A percentile compares a stretch with the other conserved stretches of the same genome.
These are phyloP conservation scores for Ataeniobius toweri DNA, from an alignment of 2,797 vertebrate genomes.

Conservation along the genomic window DNA sequence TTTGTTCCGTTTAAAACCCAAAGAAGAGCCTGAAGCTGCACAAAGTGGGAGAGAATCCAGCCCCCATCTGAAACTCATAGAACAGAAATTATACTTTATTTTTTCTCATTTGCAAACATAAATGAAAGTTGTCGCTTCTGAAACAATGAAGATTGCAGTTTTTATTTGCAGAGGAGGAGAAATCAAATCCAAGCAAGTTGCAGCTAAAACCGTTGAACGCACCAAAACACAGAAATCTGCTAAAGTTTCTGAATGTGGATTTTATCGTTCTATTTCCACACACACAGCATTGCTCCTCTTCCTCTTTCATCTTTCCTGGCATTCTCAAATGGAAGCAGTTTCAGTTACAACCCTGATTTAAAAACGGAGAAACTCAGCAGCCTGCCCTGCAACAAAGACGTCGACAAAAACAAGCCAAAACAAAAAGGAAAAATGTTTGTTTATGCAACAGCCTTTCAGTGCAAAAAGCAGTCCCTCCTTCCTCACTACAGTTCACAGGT, in stretches of 20 bases:
- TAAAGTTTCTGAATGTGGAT: not conserved
- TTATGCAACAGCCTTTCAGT: conserved; percentile 71
- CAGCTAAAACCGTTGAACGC: not conserved
- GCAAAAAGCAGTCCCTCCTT: conserved; percentile 61
- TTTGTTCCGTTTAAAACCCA: conserved; percentile 49
- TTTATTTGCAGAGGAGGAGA: not conserved
- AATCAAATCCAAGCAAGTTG: not conserved
- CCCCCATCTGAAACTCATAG: no score
- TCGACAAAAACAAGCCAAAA: conserved; percentile 69
- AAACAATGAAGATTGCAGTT: not conserved
- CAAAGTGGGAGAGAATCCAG: conserved; percentile 40
- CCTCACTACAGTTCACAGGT: conserved; percentile 71
- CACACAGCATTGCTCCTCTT: conserved; percentile 32
- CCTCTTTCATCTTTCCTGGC: conserved; percentile 42
- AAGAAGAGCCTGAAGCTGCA: conserved; percentile 53
- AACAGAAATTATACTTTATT: not conserved
- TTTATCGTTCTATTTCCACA: conserved; percentile 12
- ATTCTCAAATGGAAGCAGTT: conserved; percentile 65
- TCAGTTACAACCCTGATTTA: conserved; percentile 36
- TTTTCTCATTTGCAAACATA: not conserved
- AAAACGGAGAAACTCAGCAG: conserved; percentile 50
- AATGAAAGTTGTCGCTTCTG: not conserved
- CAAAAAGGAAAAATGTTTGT: conserved; percentile 49
- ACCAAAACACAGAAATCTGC: no score
- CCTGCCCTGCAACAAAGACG: conserved; percentile 29